Evolutionary conservation across 2,888 invertebrate species (phyloP).

Genomic region (Metacarcinus magister): DNA sequence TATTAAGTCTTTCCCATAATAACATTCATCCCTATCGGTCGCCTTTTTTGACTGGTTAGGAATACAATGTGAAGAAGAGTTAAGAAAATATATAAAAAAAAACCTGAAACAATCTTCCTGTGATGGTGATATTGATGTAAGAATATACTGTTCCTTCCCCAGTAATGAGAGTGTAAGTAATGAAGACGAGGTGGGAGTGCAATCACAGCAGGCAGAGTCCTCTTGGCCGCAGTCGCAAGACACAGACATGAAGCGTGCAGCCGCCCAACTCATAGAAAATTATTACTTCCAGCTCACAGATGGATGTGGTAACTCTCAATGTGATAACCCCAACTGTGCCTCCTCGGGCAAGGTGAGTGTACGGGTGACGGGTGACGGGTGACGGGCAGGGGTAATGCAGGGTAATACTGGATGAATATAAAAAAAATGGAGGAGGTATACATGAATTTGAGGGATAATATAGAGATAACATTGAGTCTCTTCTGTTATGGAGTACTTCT

Average conservation of each 20-base stretch:
- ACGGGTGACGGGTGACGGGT: not conserved
- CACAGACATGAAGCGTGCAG: conserved; percentile 78
- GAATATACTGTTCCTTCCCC: conserved; percentile 22
- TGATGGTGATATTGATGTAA: not conserved
- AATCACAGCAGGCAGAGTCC: conserved; percentile 49
- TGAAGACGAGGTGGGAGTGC: conserved; percentile 62
- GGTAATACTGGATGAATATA: not conserved
- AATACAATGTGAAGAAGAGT: not conserved
- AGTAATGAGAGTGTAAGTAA: conserved; percentile 67
- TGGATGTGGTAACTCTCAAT: conserved; percentile 95
- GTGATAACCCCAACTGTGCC: conserved; percentile 94
- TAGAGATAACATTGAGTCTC: too few species aligned
- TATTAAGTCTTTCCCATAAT: too few species aligned
- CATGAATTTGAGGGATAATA: too few species aligned
- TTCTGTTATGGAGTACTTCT: too few species aligned
- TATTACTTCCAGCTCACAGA: conserved; percentile 93
- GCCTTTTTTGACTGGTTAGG: too few species aligned
- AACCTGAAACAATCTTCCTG: not conserved
- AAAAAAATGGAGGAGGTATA: too few species aligned
- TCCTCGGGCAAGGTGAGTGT: conserved; percentile 92
- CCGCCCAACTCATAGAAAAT: conserved; percentile 81
- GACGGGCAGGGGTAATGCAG: not conserved
- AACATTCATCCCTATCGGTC: too few species aligned
- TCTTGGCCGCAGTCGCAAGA: conserved; percentile 60
- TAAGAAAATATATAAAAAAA: not conserved